Base-by-base conservation (phyloP, 2,888 invertebrate species). In the Catonia carolina region DNA sequence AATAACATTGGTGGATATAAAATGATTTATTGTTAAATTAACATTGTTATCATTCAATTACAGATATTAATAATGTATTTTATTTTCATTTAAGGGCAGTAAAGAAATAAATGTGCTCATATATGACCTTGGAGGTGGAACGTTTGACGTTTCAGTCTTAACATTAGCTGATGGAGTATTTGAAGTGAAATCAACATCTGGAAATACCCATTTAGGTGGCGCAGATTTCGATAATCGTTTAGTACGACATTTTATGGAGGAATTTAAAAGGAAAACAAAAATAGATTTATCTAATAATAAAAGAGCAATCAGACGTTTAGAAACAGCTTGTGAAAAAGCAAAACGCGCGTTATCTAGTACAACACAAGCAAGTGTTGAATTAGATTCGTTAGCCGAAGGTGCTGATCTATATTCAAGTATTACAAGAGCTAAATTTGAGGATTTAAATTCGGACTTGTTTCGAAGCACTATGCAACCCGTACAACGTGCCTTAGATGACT, bases 381-480 rank as follows among this genome's bases (percentile, higher is more conserved):
- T 82, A 71, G 74, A 82, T 69, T 79, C 81, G 1, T 69, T 82
- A 53, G 76, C 71, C 63, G 78, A 82, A 54, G 81, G 81, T 22
- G 71, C 78, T 55, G 83, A 83, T 67, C 78, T 80, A 66, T 78
- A 80, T 68, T 75, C 80, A 1, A 74, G 69, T 55, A 75, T 84
- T 56, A 79, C 80, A 2, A 71, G 82, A 59, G 82, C 82, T 18
- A 75, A 79, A 63, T 84, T 84, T 69, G 84, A 84, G 68, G 82
- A 83, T 65, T 68, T 84, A 56, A 78, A 78, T 69, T 72, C 75
- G 18, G 83, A 84, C 67, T 74, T 84, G 41, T 83, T 85, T 73
- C 71, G 78, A 60, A 73, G 77, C 41, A 83, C 83, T 1, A 65
- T 85, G 63, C 79, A 78, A 48, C 83, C 83, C 2, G 83, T 85